phyloP scores from a whole-genome alignment of 1,140 invertebrate genomes.

The Sycophaga agraensis region DNA sequence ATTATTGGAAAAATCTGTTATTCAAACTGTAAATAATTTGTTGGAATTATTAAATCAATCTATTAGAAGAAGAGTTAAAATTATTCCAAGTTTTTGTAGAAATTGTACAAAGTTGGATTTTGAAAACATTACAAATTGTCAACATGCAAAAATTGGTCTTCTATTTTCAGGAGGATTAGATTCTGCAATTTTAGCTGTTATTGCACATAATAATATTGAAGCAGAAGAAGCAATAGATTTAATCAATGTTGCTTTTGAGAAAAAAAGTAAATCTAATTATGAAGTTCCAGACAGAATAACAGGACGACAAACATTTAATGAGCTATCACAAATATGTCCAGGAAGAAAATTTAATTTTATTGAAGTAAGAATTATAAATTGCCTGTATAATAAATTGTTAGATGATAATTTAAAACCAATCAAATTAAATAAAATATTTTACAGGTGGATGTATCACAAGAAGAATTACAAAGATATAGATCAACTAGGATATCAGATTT shows the following conservation, averaged over 20 bases:
- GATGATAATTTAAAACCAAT: slow-evolving; percentile 12
- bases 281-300: slow-evolving; percentile 82
- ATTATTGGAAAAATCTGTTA: slow-evolving; percentile 52
- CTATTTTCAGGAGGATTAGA: slow-evolving; percentile 96
- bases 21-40: slow-evolving; percentile 57
- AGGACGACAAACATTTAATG: slow-evolving; percentile 70
- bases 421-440: slow-evolving; percentile 35
- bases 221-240: slow-evolving; percentile 80
- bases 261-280: slow-evolving; percentile 53
- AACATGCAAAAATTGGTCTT: slow-evolving; percentile 78
- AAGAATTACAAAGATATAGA: slow-evolving; percentile 63
- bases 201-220: slow-evolving; percentile 75
- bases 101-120: slow-evolving; percentile 58
- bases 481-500: slow-evolving; percentile 68
- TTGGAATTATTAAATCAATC: slow-evolving; percentile 63
- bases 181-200: slow-evolving; percentile 82
- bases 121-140: slow-evolving; percentile 46
- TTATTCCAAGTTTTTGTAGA: slow-evolving; percentile 69
- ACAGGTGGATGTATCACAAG: slow-evolving; percentile 75
- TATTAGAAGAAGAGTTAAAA: slow-evolving; percentile 64
- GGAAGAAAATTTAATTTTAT: slow-evolving; percentile 73
- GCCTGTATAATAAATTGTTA: neutral
- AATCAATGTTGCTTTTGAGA: slow-evolving; percentile 95
- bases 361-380: slow-evolving; percentile 55
- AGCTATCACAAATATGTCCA: slow-evolving; percentile 72